Percentiles rank a stretch among this genome's conserved stretches.
Conservation (phyloP, 2,888 invertebrate species). For the Cyaniris semiargus region DNA sequence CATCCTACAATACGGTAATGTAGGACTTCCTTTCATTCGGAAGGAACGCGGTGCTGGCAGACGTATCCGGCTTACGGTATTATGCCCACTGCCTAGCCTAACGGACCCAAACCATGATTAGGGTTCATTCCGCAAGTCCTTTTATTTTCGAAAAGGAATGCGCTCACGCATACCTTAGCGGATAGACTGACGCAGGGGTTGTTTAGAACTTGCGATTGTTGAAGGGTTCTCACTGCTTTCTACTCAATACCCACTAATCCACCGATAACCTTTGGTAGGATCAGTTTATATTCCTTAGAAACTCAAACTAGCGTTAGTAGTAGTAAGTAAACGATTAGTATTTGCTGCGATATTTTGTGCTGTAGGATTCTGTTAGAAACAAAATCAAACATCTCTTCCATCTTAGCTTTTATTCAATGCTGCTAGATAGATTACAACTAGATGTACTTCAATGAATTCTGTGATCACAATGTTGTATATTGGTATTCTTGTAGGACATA, state of each 20-base stretch:
- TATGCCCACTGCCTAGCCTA: not conserved
- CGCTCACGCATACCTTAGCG: not conserved
- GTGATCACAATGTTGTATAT: not conserved
- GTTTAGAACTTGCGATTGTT: not conserved
- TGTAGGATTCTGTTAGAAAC: not conserved
- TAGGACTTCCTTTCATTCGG: conserved; percentile 20
- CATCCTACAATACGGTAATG: conserved; percentile 28
- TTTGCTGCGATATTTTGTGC: not conserved
- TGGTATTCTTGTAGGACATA: not conserved
- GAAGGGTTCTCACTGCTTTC: not conserved
- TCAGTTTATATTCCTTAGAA: not conserved
- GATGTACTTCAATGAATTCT: not conserved
- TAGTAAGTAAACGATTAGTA: not conserved
- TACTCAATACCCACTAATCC: not conserved
- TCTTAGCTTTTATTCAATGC: not conserved
- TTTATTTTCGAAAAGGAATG: not conserved
- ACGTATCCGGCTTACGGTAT: conserved; percentile 26
- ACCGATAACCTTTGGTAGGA: not conserved
- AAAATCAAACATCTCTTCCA: not conserved
- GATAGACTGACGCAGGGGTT: not conserved
- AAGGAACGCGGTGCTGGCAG: conserved; percentile 17
- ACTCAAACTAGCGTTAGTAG: not conserved
- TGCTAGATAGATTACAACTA: not conserved
- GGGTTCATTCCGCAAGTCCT: not conserved
- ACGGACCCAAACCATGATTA: not conserved